These are phyloP conservation scores for Pristionchus japonicus DNA, from an alignment of 2,888 invertebrate genomes.

Conservation along the genomic window DNA sequence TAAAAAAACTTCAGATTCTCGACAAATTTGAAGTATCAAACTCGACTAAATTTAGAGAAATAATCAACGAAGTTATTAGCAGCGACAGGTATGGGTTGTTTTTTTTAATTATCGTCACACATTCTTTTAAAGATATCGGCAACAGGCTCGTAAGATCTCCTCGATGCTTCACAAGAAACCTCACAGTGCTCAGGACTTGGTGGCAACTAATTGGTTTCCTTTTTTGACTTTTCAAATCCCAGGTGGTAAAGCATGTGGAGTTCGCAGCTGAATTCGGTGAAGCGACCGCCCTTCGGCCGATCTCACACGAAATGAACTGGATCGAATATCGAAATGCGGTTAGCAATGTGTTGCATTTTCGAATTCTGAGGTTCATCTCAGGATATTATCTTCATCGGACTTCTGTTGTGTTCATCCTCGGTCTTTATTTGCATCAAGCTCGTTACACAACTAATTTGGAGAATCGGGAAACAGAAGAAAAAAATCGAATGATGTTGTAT, in stretches of 20 bases:
- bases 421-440: not conserved
- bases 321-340: constrained; percentile 12
- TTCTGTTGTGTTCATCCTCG: not conserved
- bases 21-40: not conserved
- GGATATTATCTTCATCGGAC: not conserved
- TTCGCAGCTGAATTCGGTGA: constrained; percentile 51
- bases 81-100: not conserved
- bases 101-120: not conserved
- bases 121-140: not conserved
- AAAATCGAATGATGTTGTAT: not conserved
- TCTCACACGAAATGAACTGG: constrained; percentile 22
- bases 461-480: not conserved
- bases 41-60: not conserved
- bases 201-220: not conserved
- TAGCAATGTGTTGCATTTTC: not conserved
- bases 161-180: not conserved
- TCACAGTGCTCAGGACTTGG: not conserved
- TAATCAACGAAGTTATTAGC: not conserved
- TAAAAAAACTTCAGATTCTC: not conserved
- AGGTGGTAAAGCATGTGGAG: constrained; percentile 23
- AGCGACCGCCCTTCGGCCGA: not conserved
- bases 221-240: not conserved
- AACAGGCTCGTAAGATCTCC: not conserved
- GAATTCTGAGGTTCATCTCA: not conserved
- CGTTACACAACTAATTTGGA: not conserved